Conservation (phyloP, 2,888 invertebrate genomes). For the Amphimallon solstitiale region DNA sequence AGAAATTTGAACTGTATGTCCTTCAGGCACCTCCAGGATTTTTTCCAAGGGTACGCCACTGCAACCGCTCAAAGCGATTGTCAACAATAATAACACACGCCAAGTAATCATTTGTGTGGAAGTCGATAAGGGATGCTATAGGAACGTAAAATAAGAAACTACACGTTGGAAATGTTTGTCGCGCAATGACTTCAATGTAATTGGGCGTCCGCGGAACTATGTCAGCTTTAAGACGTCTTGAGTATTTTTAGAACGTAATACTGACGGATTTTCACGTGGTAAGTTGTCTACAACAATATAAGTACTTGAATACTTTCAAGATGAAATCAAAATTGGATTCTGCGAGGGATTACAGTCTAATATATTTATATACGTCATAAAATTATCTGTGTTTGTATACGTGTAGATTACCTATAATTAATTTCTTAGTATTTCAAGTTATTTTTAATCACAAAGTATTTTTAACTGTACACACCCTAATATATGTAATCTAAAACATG, state of each 20-base stretch:
- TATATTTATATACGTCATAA: no score
- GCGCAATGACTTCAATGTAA: conserved; percentile 12
- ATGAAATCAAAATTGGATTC: neutral
- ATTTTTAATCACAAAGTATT: no score
- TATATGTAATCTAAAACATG: no score
- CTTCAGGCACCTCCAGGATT: conserved; percentile 66
- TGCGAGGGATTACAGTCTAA: no score
- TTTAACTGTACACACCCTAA: no score
- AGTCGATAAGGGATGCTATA: neutral
- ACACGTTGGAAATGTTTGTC: no score
- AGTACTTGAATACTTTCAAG: conserved; percentile 20
- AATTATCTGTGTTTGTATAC: no score
- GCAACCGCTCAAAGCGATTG: neutral
- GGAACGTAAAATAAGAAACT: neutral
- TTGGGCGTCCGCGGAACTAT: conserved; percentile 24
- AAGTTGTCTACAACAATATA: neutral
- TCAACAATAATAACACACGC: conserved; percentile 7
- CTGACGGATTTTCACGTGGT: conserved; percentile 28
- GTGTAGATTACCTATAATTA: no score
- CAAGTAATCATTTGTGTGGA: neutral
- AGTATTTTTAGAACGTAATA: conserved; percentile 18
- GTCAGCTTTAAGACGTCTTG: conserved; percentile 25
- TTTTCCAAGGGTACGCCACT: conserved; percentile 13
- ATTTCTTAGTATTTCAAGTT: no score
- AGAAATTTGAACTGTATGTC: conserved; percentile 69